These are phyloP conservation scores for Ypsolopha sequella DNA, from an alignment of 2,888 invertebrate genomes.

Conservation along the genomic window DNA sequence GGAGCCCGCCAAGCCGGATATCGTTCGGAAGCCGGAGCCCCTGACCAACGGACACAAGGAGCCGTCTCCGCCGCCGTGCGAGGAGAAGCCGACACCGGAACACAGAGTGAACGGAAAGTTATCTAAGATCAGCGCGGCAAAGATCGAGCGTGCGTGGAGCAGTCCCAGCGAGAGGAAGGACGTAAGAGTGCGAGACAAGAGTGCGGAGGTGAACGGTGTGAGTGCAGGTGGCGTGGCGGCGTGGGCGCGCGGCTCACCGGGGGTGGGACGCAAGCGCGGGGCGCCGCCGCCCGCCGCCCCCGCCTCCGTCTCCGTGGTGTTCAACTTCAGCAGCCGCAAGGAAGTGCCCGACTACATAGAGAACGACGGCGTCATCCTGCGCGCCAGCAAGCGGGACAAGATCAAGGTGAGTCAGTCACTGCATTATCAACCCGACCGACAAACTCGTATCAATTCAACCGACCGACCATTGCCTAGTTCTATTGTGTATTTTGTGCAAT, in stretches of 20 bases:
- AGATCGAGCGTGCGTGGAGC: neutral
- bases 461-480: too few species aligned
- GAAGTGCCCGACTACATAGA: constrained; percentile 93
- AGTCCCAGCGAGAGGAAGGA: neutral
- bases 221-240: constrained; percentile 14
- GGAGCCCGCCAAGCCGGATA: too few species aligned
- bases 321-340: constrained; percentile 88
- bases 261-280: constrained; percentile 18
- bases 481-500: too few species aligned
- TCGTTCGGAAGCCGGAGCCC: too few species aligned
- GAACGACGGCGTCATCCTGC: constrained; percentile 85
- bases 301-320: constrained; percentile 81
- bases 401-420: constrained; percentile 75
- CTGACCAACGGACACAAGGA: neutral
- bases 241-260: constrained; percentile 40
- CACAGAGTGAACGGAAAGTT: neutral
- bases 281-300: constrained; percentile 44
- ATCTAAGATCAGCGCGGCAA: neutral
- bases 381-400: constrained; percentile 74
- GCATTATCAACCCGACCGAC: too few species aligned
- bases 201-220: constrained; percentile 2
- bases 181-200: neutral
- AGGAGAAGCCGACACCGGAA: neutral
- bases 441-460: too few species aligned
- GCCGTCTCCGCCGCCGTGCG: neutral